These are phyloP conservation scores for Sphaeridia pumilis DNA, from an alignment of 2,888 invertebrate genomes.

Conservation along the genomic window DNA sequence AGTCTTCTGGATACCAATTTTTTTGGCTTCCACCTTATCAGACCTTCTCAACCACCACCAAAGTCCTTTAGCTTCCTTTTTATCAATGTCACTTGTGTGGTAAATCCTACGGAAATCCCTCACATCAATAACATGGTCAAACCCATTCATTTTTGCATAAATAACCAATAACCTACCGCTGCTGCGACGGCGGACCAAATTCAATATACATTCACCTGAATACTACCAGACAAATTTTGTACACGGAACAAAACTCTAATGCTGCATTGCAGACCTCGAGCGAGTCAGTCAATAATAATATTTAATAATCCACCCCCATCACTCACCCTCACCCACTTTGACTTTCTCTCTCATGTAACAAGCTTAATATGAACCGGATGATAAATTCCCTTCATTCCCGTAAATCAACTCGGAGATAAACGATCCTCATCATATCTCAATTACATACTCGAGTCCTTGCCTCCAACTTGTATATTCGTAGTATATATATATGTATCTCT, in stretches of 20 bases:
- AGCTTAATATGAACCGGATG: neutral
- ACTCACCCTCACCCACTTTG: neutral
- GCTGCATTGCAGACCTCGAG: no score
- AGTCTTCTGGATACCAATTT: no score
- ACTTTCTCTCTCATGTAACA: neutral
- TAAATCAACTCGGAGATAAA: neutral
- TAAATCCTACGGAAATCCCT: no score
- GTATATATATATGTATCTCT: neutral
- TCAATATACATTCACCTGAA: neutral
- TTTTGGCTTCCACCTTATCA: no score
- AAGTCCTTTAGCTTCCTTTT: no score
- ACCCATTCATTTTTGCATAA: neutral
- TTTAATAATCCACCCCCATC: neutral
- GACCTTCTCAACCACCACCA: no score
- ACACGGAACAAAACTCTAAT: no score
- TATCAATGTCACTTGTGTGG: no score
- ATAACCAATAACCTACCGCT: conserved; percentile 4
- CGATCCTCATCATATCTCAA: neutral
- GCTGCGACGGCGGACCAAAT: neutral
- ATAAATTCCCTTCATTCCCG: neutral
- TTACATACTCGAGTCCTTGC: neutral
- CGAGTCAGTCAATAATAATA: no score
- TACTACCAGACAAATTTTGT: no score
- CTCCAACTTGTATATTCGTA: neutral
- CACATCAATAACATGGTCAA: no score